These are phyloP conservation scores for Listronotus oregonensis DNA, from an alignment of 1,140 invertebrate species.

Conservation along the genomic window DNA sequence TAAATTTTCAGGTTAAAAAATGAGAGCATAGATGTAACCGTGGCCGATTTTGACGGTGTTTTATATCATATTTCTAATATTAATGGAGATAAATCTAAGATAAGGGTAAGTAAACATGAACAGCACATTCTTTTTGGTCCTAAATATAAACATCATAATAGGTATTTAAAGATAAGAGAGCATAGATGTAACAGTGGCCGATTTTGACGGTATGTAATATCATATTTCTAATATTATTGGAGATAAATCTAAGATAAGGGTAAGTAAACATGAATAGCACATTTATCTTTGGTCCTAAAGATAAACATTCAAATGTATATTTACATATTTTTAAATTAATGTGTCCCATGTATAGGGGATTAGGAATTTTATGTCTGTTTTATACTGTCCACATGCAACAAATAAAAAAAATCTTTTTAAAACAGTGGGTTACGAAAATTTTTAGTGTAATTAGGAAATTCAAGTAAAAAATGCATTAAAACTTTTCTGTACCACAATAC, in stretches of 20 bases:
- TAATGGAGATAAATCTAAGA: constrained; percentile 94
- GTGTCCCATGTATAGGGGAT: too few relatives aligned
- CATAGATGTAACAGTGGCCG: constrained; percentile 91
- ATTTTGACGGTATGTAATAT: constrained; percentile 99
- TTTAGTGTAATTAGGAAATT: too few relatives aligned
- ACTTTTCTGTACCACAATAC: too few relatives aligned
- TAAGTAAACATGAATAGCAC: constrained; percentile 62
- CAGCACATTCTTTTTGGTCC: background rate
- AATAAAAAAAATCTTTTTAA: too few relatives aligned
- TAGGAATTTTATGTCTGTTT: too few relatives aligned
- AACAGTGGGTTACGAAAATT: too few relatives aligned
- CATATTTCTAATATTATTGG: constrained; percentile 96
- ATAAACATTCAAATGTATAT: too few relatives aligned
- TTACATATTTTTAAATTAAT: background rate
- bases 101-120: constrained; percentile 70
- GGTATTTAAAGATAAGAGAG: constrained; percentile 64
- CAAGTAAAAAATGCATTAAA: too few relatives aligned
- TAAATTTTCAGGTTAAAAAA: constrained; percentile 82
- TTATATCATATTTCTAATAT: constrained; percentile 98
- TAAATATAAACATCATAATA: background rate
- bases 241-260: constrained; percentile 96
- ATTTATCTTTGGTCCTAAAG: too few relatives aligned
- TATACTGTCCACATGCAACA: too few relatives aligned
- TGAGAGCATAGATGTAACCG: constrained; percentile 90
- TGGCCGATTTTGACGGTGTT: constrained; percentile 98